Evolutionary conservation across 1,140 invertebrate genomes (phyloP).

Genomic region (Ceratitis capitata): DNA sequence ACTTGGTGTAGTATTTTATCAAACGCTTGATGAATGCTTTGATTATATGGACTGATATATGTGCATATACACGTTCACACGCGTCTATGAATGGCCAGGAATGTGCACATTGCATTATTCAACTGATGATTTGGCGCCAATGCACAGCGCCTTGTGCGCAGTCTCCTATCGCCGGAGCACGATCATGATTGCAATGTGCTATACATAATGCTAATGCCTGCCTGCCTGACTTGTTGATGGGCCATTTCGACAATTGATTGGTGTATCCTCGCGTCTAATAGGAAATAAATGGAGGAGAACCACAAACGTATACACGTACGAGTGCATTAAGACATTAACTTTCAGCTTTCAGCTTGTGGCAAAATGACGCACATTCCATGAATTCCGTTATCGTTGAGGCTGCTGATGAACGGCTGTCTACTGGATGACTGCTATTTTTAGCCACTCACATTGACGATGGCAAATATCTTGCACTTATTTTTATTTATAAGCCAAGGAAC

Average conservation of each 20-base stretch:
- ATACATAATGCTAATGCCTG: constrained; percentile 8
- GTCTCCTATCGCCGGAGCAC: background rate
- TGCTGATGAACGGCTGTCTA: constrained; percentile 3
- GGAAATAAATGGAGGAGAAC: too few relatives aligned
- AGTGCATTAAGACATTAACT: background rate
- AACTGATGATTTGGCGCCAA: background rate
- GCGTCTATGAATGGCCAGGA: background rate
- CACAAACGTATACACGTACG: background rate
- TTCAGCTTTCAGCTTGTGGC: background rate
- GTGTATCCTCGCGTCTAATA: constrained; percentile 16
- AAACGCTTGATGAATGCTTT: constrained; percentile 9
- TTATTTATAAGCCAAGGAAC: background rate
- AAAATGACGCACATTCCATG: constrained; percentile 32
- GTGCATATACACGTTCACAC: background rate
- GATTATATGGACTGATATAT: background rate
- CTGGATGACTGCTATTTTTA: constrained; percentile 24
- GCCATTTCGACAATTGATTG: constrained; percentile 16
- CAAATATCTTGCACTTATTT: background rate
- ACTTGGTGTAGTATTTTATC: background rate
- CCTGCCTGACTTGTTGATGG: background rate
- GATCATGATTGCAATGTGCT: constrained; percentile 8
- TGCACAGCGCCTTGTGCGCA: background rate
- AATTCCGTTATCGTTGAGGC: constrained; percentile 35
- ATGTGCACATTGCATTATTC: constrained; percentile 2
- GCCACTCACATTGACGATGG: background rate